Evolutionary conservation across 2,797 vertebrate species (phyloP), one percentile per base, ranked within the genome.

Genomic region (Champsocephalus gunnari): DNA sequence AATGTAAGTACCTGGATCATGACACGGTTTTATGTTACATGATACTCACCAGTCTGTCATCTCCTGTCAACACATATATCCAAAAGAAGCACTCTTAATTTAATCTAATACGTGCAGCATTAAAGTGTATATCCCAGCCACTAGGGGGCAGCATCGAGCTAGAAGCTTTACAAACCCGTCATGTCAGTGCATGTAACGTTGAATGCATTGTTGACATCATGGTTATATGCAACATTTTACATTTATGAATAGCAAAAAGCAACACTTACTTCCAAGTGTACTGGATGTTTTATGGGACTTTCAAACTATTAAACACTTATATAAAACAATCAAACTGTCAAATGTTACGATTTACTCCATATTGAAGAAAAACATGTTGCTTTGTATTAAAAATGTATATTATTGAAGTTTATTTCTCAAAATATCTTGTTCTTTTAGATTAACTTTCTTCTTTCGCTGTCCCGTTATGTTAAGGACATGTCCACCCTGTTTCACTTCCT

Each of bases 61-160:
- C 19, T 12, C 13, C 19, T 41, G 21, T 43, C 10, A 28, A 60
- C 2, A 38, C 9, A 38, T 38, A 38, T 9, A 38, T 48, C 6
- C 11, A 48, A 17, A 3, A 45, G 2, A 21, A 38, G 19, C 8
- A 16, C 11, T 48, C 6, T 17, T 1, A 21, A 60, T 9, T 13
- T 1, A 21, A 60, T 12, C 13, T 48, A 2, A 28, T 4, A 28
- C 4, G 28, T 34, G 8, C 28, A 48, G 9, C 34, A 38, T 38
- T 9, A 9, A 0, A 66, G 11, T 78, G 76, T 21, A 67, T 65
- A 9, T 56, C 0, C 41, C 34, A 0, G 24, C 86, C 93, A 92
- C 83, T 55, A 81, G 91, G 78, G 73, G 90, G 87, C 78, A 91
- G 88, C 75, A 84, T 11, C 70, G 62, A 16, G 12, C 71, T 62